Evolutionary conservation across 2,113 vertebrate species (phyloP).

Genomic region (Harpagus bidentatus): DNA sequence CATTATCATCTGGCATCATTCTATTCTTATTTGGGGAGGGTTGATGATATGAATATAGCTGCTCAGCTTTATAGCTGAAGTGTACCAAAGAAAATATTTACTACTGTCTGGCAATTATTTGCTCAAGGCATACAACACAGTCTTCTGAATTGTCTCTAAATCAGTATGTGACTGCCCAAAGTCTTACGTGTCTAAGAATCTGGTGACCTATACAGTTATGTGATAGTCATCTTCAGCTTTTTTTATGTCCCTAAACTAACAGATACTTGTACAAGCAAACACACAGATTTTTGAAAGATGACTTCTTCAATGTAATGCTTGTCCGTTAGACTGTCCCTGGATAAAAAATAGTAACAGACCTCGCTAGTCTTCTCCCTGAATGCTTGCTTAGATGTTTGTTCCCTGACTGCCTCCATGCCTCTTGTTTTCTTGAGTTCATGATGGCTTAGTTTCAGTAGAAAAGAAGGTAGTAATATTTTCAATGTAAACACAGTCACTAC

Average conservation of each 20-base stretch:
- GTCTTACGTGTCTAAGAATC: background rate
- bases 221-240: background rate
- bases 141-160: background rate
- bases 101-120: background rate
- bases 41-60: background rate
- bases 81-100: background rate
- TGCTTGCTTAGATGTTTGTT: background rate
- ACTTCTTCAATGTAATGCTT: background rate
- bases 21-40: background rate
- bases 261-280: background rate
- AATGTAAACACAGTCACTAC: background rate
- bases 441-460: background rate
- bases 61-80: background rate
- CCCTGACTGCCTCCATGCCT: background rate
- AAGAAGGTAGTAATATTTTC: background rate
- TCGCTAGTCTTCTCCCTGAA: background rate
- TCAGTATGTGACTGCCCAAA: background rate
- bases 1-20: background rate
- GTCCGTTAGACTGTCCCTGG: background rate
- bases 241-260: background rate
- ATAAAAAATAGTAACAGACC: background rate
- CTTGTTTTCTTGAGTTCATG: background rate
- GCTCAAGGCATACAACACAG: background rate
- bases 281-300: background rate
- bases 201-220: background rate